Base-by-base conservation (phyloP, 2,113 vertebrate species). In the Myxocyprinus asiaticus region DNA sequence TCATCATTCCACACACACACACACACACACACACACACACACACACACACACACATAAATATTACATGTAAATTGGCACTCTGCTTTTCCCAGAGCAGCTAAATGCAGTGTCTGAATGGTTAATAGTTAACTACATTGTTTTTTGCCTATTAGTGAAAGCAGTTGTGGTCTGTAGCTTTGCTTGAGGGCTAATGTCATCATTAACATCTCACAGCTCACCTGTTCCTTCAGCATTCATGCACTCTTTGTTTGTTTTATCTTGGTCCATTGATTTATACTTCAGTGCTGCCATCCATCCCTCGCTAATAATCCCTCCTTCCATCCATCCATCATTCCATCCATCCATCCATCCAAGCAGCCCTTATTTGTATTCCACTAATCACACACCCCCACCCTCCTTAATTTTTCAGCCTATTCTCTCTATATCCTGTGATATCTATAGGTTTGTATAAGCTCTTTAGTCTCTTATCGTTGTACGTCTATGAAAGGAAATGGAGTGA, bases 191-290 rank as follows among this genome's bases (percentile, higher is more conserved):
- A 61, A 42, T 69, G 59, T 64, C n/a, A 11, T 76, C 61, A 79
- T 82, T 82, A 76, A 56, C 67, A 66, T 79, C 70, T 64, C 53
- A 47, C 68, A 73, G n/a, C 82, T 76, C 69, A 83, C 50, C 76
- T 72, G 7, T 50, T 33, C 47, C 44, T 47, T 12, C 72, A 47
- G 51, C 75, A 59, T 64, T 11, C 44, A 56, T n/a, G 42, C 58
- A 61, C 43, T 5, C 72, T 43, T 82, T 75, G 76, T 78, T 56
- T 71, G 44, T 51, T 79, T 69, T 81, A 53, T 73, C 70, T 56
- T 14, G 9, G 47, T 43, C n/a, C 53, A 84, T 81, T 71, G 77
- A 71, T 84, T 67, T 80, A 70, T 84, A 59, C 75, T 64, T 81
- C 66, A 47, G 53, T 9, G 6, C 56, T 62, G 15, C 33, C 51